Evolutionary conservation across 2,113 vertebrate species (phyloP).

Genomic region (Alexandromys fortis): DNA sequence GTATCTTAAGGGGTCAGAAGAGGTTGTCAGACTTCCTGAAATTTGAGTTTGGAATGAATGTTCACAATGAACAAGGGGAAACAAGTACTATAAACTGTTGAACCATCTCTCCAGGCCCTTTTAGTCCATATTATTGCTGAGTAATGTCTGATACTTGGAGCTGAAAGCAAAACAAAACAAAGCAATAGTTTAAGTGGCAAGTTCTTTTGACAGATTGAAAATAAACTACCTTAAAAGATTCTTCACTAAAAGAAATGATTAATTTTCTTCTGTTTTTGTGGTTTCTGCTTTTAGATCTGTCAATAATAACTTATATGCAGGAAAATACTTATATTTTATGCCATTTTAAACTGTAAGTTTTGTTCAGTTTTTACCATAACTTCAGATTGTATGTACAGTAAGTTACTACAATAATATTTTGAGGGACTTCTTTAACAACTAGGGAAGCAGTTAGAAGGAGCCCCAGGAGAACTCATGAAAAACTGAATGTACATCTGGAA

Average conservation of each 20-base stretch:
- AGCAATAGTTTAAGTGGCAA: neutral
- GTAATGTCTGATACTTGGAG: neutral
- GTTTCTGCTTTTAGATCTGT: neutral
- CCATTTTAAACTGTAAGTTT: neutral
- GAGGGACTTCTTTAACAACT: neutral
- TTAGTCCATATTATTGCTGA: neutral
- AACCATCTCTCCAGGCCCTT: no score
- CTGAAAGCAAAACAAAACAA: neutral
- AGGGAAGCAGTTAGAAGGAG: neutral
- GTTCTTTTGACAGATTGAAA: neutral
- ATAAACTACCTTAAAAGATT: neutral
- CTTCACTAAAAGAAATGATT: neutral
- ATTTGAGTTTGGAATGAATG: neutral
- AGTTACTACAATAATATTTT: neutral
- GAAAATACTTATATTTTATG: neutral
- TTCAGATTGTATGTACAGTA: neutral
- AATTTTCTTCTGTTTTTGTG: neutral
- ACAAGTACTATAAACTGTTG: neutral
- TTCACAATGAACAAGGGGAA: neutral
- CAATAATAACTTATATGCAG: neutral
- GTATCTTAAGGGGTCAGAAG: neutral
- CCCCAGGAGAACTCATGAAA: neutral
- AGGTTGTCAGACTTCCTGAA: no score
- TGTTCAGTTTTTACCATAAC: slow-evolving; percentile 4
- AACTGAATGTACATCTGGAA: neutral